Conservation (phyloP, 2,888 invertebrate genomes). For the Cistogaster globosa region DNA sequence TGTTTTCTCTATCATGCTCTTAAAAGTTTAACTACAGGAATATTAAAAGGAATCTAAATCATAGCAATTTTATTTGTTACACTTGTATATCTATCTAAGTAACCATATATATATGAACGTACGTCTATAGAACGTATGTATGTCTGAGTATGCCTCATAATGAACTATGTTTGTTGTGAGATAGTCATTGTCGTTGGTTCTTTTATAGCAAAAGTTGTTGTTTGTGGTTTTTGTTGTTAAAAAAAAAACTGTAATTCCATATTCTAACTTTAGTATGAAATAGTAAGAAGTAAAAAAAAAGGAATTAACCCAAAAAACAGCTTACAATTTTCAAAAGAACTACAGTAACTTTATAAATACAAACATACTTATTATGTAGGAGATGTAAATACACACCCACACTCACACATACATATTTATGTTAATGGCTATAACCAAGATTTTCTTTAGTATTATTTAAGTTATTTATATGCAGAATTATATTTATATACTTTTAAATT, state of each 20-base stretch:
- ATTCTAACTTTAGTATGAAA: background rate
- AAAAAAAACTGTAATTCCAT: background rate
- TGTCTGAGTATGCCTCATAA: background rate
- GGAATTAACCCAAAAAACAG: constrained; percentile 32
- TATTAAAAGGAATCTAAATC: constrained; percentile 8
- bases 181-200: constrained; percentile 31
- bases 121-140: too few relatives aligned
- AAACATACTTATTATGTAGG: constrained; percentile 2
- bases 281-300: background rate
- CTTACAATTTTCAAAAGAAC: constrained; percentile 56
- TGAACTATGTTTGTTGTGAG: constrained; percentile 5
- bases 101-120: constrained; percentile 2
- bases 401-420: background rate
- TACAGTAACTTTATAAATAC: constrained; percentile 53
- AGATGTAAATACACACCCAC: background rate
- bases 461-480: constrained; percentile 66
- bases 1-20: too few relatives aligned
- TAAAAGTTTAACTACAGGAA: too few relatives aligned
- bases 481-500: constrained; percentile 14
- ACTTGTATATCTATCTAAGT: background rate
- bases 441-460: constrained; percentile 51
- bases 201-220: constrained; percentile 53
- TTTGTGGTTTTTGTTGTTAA: constrained; percentile 55
- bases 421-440: constrained; percentile 7
- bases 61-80: constrained; percentile 20